Base-by-base conservation (phyloP, 1,140 invertebrate species). In the Drosophila grimshawi region DNA sequence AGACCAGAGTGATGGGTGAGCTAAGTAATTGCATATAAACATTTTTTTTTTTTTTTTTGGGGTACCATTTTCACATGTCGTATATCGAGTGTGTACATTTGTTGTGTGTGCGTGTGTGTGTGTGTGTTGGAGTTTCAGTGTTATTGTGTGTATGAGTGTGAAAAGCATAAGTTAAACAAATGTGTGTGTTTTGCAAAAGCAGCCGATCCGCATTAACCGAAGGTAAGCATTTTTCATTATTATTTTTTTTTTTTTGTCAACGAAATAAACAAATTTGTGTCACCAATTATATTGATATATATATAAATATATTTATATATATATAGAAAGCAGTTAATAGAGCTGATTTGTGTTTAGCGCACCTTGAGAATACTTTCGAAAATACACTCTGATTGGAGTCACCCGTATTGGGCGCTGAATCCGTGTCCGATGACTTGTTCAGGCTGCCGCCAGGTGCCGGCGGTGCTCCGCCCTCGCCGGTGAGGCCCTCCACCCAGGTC, bases 361-460 rank as follows among this genome's bases (percentile, higher is more conserved):
- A 97, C 97, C 97, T 97, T 91, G 96, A 97, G 91, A 97, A 97
- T 69, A 97, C 96, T 95, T 97, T 97, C 81, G 96, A 97, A 93
- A 97, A 97, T 63, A 97, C 95, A 76, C 95, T 96, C 66, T 92
- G 92, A 79, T 94, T 94, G 51, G 91, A 90, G 60, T 94, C 93
- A 55, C 93, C 93, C 30, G 93, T 93, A 52, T 93, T 93, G 56
- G 93, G 92, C 7, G 92, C 92, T 55, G 92, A 92, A 49, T 92
- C 92, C 35, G 80, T 76, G 74, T 90, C 92, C 66, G 63, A 85
- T 53, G 91, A 91, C 71, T 83, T 92, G 70, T 70, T 90, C 27
- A 92, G 61, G 55, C 90, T 86, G 51, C 92, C 92, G 60, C 78
- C 75, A 19, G 61, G 41, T 37, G 76, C 69, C 11, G 95, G 94